Evolutionary conservation across 2,113 vertebrate species (phyloP).

Genomic region (Corythoichthys intestinalis): DNA sequence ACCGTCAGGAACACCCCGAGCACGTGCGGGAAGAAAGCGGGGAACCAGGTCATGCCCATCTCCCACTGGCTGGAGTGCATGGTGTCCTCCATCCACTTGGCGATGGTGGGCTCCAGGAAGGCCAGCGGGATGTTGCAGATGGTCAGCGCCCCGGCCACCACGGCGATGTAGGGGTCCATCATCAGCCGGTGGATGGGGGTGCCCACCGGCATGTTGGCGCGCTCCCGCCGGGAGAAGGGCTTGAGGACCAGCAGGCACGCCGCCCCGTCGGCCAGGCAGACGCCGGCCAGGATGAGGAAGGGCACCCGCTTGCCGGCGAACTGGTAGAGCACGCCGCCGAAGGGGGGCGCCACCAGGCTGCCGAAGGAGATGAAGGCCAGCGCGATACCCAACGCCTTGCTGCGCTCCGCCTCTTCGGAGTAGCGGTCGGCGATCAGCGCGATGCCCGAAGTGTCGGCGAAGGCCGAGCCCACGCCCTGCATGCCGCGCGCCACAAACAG

Average conservation of each 20-base stretch:
- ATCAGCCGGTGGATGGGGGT: conserved; percentile 92
- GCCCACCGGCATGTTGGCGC: conserved; percentile 90
- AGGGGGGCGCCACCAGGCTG: conserved; percentile 91
- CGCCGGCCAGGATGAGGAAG: conserved; percentile 84
- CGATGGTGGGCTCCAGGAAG: conserved; percentile 95
- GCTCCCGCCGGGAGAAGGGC: conserved; percentile 78
- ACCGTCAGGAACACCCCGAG: conserved; percentile 91
- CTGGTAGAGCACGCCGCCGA: conserved; percentile 87
- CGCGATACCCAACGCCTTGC: conserved; percentile 88
- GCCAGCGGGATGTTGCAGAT: conserved; percentile 95
- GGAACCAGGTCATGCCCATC: conserved; percentile 93
- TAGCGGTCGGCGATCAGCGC: conserved; percentile 93
- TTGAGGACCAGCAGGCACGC: conserved; percentile 82
- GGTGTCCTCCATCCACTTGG: conserved; percentile 90
- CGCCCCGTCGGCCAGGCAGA: conserved; percentile 84
- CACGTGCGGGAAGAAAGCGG: conserved; percentile 93
- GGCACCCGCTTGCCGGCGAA: conserved; percentile 85
- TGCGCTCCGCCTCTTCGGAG: conserved; percentile 84
- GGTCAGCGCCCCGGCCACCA: conserved; percentile 90
- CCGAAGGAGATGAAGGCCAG: conserved; percentile 98
- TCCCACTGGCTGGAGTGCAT: conserved; percentile 90
- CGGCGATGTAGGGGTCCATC: conserved; percentile 92
- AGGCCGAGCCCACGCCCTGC: conserved; percentile 94
- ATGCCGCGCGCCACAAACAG: conserved; percentile 90
- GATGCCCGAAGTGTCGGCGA: conserved; percentile 92